phyloP scores from a whole-genome alignment of 2,113 vertebrate species.

The Sphaerodactylus townsendi region DNA sequence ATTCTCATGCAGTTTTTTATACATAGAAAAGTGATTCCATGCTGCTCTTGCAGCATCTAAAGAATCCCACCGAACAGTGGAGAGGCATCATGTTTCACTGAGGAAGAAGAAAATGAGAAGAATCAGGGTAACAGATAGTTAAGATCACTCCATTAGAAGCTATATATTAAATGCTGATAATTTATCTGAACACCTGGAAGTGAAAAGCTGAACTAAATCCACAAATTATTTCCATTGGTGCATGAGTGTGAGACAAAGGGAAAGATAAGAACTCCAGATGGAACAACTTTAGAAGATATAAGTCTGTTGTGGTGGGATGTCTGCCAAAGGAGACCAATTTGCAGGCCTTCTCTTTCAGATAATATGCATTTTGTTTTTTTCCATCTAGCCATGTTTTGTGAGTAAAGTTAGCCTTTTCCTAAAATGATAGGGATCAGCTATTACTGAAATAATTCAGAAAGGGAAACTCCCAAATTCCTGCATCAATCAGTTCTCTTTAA shows the following conservation, averaged over 20 bases:
- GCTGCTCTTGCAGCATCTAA: too few species aligned
- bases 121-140: slow-evolving; percentile 5
- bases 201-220: slow-evolving; percentile 24
- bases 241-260: fast-evolving
- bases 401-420: neutral
- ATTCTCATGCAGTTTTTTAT: too few species aligned
- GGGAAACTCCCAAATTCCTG: neutral
- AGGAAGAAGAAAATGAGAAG: neutral
- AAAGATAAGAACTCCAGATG: neutral
- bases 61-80: neutral
- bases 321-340: neutral
- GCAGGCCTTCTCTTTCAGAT: neutral
- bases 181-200: slow-evolving; percentile 29
- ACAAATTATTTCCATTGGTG: neutral
- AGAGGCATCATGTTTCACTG: slow-evolving; percentile 36
- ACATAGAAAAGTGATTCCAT: too few species aligned
- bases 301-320: neutral
- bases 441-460: neutral
- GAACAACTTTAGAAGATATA: neutral
- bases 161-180: slow-evolving; percentile 31
- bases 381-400: neutral
- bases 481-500: neutral
- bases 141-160: slow-evolving; percentile 14
- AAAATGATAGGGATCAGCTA: neutral
- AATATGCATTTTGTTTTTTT: neutral